Conservation (phyloP, 2,797 vertebrate genomes). For the Schizopygopsis pylzovi region DNA sequence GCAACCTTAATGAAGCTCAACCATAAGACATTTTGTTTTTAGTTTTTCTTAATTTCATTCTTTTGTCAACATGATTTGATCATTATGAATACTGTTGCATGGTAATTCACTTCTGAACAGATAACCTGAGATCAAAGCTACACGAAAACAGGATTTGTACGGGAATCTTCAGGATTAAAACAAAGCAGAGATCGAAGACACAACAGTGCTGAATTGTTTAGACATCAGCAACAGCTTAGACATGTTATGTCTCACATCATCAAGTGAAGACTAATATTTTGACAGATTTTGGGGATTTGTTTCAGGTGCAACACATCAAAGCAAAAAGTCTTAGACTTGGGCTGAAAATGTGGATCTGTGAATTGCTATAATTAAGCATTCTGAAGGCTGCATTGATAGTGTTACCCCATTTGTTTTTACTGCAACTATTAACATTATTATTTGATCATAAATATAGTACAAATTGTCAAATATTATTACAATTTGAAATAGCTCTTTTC, state of each 20-base stretch:
- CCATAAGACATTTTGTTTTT: slow-evolving; percentile 7
- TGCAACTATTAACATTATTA: not conserved
- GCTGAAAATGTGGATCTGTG: not conserved
- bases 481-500: not conserved
- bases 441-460: not conserved
- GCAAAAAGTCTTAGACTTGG: not conserved
- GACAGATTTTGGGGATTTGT: not conserved
- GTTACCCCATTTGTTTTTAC: not conserved
- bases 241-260: slow-evolving; percentile 5
- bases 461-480: not conserved
- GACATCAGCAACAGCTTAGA: slow-evolving; percentile 19
- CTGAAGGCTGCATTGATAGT: not conserved
- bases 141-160: not conserved
- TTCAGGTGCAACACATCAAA: not conserved
- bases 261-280: slow-evolving; percentile 11
- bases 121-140: slow-evolving; percentile 15
- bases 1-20: slow-evolving; percentile 13
- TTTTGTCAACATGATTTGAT: not conserved
- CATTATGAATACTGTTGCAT: not conserved
- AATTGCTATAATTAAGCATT: not conserved
- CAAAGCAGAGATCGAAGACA: not conserved
- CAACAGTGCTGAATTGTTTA: slow-evolving; percentile 21
- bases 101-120: not conserved
- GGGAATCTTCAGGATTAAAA: not conserved
- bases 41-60: not conserved